A percentile compares a stretch with the other conserved stretches of the same genome.
phyloP scores from a whole-genome alignment of 2,113 vertebrate genomes.

The Chrysemys picta region DNA sequence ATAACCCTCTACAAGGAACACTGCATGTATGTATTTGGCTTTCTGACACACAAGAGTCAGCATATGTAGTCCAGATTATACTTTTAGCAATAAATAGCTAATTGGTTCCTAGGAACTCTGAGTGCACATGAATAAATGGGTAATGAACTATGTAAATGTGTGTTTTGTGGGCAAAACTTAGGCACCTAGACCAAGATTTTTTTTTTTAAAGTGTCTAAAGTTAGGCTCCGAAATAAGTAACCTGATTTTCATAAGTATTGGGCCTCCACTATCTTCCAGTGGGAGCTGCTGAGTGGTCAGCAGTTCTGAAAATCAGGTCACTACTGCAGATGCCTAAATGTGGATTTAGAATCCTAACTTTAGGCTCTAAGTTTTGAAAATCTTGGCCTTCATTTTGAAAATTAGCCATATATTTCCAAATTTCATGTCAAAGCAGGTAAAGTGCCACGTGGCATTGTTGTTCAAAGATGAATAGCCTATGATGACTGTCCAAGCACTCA shows the following conservation, averaged over 20 bases:
- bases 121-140: background rate
- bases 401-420: background rate
- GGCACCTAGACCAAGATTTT: background rate
- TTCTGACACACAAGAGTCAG: background rate
- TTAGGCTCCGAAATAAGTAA: background rate
- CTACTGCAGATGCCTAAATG: background rate
- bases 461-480: background rate
- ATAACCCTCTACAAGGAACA: background rate
- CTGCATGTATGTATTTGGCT: background rate
- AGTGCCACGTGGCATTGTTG: background rate
- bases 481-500: background rate
- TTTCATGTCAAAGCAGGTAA: background rate
- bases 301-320: constrained; percentile 34
- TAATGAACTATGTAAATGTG: background rate
- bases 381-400: background rate
- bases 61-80: background rate
- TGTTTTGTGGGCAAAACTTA: background rate
- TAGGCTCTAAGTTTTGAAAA: background rate
- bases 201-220: background rate
- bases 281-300: constrained; percentile 5
- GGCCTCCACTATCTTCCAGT: background rate
- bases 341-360: constrained; percentile 1
- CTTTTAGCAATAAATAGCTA: constrained; percentile 18
- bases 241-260: background rate
- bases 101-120: background rate